A percentile compares a stretch with the other conserved stretches of the same genome.
These are phyloP conservation scores for Zoanthus solanderi DNA, from an alignment of 92 coral and sea anemone genomes.

Conservation along the genomic window DNA sequence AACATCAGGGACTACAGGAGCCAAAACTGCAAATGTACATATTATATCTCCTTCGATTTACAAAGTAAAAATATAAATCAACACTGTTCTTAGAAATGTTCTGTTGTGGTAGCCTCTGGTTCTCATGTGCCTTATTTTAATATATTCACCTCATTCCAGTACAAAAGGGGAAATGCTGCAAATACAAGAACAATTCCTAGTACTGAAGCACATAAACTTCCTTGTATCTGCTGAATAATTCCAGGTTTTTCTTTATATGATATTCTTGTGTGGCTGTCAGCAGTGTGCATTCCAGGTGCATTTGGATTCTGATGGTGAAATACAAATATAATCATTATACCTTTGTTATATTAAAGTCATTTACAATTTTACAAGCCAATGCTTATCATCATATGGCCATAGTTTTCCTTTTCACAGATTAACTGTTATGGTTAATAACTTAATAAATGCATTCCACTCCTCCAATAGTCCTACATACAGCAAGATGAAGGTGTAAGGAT, in stretches of 20 bases:
- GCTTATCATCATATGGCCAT: too few relatives aligned
- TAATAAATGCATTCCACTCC: too few relatives aligned
- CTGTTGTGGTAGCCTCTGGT: neutral
- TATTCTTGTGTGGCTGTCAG: slow-evolving; percentile 86
- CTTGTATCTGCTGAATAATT: slow-evolving; percentile 71
- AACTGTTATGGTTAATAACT: too few relatives aligned
- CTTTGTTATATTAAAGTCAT: too few relatives aligned
- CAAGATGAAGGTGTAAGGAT: too few relatives aligned
- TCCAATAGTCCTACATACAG: too few relatives aligned
- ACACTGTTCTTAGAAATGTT: too few relatives aligned
- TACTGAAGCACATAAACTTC: slow-evolving; percentile 83
- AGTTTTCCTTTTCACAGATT: too few relatives aligned
- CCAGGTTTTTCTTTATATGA: slow-evolving; percentile 89
- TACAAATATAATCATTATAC: neutral
- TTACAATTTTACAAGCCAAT: neutral
- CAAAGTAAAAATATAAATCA: too few relatives aligned
- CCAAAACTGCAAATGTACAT: too few relatives aligned
- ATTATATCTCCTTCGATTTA: too few relatives aligned
- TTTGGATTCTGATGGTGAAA: slow-evolving; percentile 69
- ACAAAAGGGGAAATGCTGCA: slow-evolving; percentile 83
- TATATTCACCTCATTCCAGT: slow-evolving; percentile 92
- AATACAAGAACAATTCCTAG: slow-evolving; percentile 87
- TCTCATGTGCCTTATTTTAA: neutral
- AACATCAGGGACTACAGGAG: too few relatives aligned
- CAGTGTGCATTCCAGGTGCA: slow-evolving; percentile 91